Evolutionary conservation across 1,140 invertebrate species (phyloP).

Genomic region (Procambarus virginalis): DNA sequence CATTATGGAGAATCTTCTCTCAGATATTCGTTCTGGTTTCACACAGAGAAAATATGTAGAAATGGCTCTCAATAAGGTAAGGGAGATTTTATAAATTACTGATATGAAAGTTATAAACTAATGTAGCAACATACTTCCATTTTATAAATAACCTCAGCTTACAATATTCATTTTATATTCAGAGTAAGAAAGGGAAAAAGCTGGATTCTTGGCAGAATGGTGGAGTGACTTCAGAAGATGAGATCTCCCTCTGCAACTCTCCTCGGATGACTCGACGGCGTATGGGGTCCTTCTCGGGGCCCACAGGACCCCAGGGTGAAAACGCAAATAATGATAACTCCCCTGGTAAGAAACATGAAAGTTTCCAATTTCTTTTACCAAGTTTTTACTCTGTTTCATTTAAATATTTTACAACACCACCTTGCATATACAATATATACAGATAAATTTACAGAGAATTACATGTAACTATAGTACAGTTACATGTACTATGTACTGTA

Average conservation of each 20-base stretch:
- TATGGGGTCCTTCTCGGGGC: conserved; percentile 81
- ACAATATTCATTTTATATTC: conserved; percentile 73
- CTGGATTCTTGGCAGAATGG: conserved; percentile 63
- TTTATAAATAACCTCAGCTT: background rate
- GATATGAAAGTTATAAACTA: background rate
- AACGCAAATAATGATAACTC: conserved; percentile 80
- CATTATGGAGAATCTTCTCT: conserved; percentile 82
- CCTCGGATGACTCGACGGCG: conserved; percentile 81
- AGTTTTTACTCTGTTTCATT: no score
- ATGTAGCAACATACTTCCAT: no score
- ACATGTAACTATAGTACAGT: no score
- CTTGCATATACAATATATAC: no score
- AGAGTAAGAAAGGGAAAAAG: conserved; percentile 74
- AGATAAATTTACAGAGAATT: no score
- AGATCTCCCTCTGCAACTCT: conserved; percentile 80
- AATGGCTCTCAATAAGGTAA: conserved; percentile 75
- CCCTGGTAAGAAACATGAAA: conserved; percentile 77
- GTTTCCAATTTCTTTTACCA: no score
- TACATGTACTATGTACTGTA: no score
- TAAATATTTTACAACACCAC: no score
- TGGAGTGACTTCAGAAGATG: conserved; percentile 73
- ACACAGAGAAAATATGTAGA: conserved; percentile 75
- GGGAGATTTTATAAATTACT: background rate
- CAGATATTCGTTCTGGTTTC: conserved; percentile 83
- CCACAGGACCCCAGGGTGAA: conserved; percentile 71